Evolutionary conservation across 2,888 invertebrate species (phyloP), one percentile per base, ranked within the genome.

Genomic region (Chromoteleia sp.): DNA sequence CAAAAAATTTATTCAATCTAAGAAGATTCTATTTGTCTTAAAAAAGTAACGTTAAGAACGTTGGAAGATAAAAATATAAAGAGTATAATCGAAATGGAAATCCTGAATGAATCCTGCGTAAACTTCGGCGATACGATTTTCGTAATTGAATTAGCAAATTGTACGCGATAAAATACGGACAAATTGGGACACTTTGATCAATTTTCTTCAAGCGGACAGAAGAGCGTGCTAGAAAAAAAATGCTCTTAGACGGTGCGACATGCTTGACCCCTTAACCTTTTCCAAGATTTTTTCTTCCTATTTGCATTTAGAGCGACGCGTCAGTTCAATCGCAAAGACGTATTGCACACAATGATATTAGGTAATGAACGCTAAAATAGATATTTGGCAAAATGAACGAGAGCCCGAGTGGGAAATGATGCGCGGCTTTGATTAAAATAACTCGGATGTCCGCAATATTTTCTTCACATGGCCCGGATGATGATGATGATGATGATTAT

Each of bases 281-380:
- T 59, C 39, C 36, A 36, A 14, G 25, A 39, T 50, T 36, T 70
- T 59, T n/a, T n/a, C n/a, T n/a, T n/a, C 15, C 21, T 25, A 71
- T 71, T 71, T 71, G 50, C 70, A 71, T 71, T 71, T 71, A 71
- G 50, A 71, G 39, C 59, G 70, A 48, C 58, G 25, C 48, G 39
- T 12, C 33, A n/a, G 39, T 48, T 50, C 58, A 59, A 71, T 59
- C 17, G 70, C 25, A 25, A 59, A 59, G 56, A 61, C 33, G 45
- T 45, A 61, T 61, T 45, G 12, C 45, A 25, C 19, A 25, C 21
- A 61, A 61, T 29, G 29, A 45, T 17, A 48, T 61, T 45, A 61
- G 45, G 45, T 45, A 45, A 33, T 12, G 45, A 14, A 30, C 29
- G 48, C 56, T 12, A 30, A 68, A 68, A 43, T 68, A 30, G 68